Percentiles rank a stretch among this genome's conserved stretches.
phyloP scores from a whole-genome alignment of 92 coral and sea anemone genomes.

The Bergia sp. region DNA sequence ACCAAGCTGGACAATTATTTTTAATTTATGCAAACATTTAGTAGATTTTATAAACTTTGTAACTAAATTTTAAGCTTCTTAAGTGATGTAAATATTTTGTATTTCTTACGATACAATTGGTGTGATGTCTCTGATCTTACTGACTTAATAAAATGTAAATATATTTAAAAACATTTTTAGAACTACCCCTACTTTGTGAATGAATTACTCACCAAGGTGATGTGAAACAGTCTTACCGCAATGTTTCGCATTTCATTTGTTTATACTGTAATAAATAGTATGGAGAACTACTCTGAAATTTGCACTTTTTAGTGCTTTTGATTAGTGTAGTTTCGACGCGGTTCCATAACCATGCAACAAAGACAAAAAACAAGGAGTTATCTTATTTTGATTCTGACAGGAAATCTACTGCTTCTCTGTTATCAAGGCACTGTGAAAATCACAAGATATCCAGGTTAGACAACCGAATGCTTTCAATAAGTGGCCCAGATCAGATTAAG shows the following conservation, averaged over 20 bases:
- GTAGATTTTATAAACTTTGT: no score
- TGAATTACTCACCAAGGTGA: not conserved
- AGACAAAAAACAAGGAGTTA: not conserved
- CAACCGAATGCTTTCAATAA: not conserved
- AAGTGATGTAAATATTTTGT: no score
- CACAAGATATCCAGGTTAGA: not conserved
- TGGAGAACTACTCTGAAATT: not conserved
- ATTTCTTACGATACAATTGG: no score
- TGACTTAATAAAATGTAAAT: no score
- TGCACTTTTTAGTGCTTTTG: not conserved
- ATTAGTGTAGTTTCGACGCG: not conserved
- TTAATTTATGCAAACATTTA: no score
- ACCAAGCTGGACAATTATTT: no score
- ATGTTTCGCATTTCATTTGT: not conserved
- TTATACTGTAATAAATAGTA: not conserved
- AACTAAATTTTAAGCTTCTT: no score
- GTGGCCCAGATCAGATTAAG: not conserved
- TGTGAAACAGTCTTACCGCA: not conserved
- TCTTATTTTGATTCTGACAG: not conserved
- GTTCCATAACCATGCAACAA: not conserved
- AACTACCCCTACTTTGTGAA: not conserved
- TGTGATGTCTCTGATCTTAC: no score
- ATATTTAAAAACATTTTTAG: no score
- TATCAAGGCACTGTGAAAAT: not conserved
- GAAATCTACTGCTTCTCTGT: not conserved